Evolutionary conservation across 2,113 vertebrate species (phyloP).

Genomic region (Syngnathus typhle): DNA sequence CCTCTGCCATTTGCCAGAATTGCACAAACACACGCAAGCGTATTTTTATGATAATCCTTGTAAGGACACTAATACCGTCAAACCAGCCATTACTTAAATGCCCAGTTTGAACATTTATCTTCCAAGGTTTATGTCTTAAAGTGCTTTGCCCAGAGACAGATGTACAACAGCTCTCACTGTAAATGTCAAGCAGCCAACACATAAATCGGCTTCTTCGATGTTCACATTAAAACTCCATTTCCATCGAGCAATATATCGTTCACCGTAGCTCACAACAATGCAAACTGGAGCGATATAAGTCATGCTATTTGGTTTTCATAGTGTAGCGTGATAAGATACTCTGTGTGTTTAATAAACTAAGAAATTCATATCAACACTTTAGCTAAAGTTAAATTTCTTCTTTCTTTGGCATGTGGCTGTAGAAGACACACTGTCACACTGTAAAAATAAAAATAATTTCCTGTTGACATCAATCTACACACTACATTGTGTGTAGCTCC

Average conservation of each 20-base stretch:
- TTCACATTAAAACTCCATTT: not conserved
- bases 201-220: not conserved
- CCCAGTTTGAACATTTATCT: not conserved
- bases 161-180: not conserved
- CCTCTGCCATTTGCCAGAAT: not conserved
- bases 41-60: not conserved
- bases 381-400: not conserved
- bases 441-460: not conserved
- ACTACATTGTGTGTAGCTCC: not conserved
- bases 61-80: not conserved
- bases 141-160: not conserved
- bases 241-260: not conserved
- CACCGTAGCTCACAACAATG: not conserved
- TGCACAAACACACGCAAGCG: not conserved
- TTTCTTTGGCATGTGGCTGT: not conserved
- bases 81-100: not conserved
- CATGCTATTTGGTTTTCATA: not conserved
- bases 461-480: not conserved
- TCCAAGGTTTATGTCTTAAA: not conserved
- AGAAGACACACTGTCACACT: not conserved
- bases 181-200: constrained; percentile 1
- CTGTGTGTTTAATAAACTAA: not conserved
- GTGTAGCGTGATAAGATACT: not conserved
- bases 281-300: not conserved
- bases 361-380: not conserved